Evolutionary conservation across 2,113 vertebrate species (phyloP), one percentile per base, ranked within the genome.

Genomic region (Scophthalmus maximus): DNA sequence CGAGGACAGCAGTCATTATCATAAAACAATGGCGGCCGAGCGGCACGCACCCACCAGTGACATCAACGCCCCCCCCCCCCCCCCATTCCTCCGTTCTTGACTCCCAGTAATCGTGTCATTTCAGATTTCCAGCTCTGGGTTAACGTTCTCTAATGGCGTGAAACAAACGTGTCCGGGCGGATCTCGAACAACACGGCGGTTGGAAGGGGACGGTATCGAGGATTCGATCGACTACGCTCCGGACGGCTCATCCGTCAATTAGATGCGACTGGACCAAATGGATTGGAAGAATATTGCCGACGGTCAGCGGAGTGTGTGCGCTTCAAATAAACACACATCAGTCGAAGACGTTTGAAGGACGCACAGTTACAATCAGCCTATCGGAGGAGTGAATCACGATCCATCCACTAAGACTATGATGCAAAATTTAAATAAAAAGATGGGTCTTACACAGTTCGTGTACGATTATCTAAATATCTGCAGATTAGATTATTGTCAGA

Each of bases 1-100:
- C 3, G 22, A 68, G 73, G 46, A 59, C 60, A 57, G 59, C 64
- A 25, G 53, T 50, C 60, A 85, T 91, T 88, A 90, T 64, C 87
- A 92, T 91, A 88, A 90, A 90, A 91, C 92, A 83, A 91, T 93
- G 68, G 56, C n/a, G 49, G 50, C 51, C 59, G 72, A 78, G 68
- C 60, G 22, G 73, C 73, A 32, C 42, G 25, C 40, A 52, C 68
- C 34, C 55, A 23, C 53, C 60, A n/a, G 23, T 34, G 77, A 58
- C 66, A 17, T 46, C 29, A 49, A 25, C 65, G 44, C 32, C 51
- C n/a, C 22, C 1, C 11, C 3, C 17, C 40, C 6, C 20, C n/a
- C 59, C 25, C 11, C 42, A 27, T 26, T 64, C 65, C 58, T 78
- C 32, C 50, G 17, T 38, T 65, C 44, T 42, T 2, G 0, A 4